phyloP scores from a whole-genome alignment of 2,113 vertebrate genomes.

The Myotis davidii region DNA sequence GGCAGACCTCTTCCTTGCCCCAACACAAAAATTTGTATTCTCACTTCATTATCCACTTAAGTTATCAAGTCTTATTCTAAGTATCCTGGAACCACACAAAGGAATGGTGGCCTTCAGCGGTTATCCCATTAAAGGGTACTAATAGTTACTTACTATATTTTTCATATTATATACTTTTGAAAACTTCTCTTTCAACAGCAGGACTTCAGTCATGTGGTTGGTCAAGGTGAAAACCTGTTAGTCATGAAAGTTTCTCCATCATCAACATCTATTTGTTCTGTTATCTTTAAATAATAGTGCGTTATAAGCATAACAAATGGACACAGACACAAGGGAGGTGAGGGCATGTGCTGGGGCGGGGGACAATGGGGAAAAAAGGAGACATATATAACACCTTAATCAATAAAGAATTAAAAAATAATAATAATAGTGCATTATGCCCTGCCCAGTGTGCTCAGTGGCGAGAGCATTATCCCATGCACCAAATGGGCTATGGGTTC shows the following conservation, averaged over 20 bases:
- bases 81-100: not conserved
- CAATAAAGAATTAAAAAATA: no score
- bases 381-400: no score
- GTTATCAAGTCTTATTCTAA: conserved; percentile 4
- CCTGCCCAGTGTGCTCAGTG: not conserved
- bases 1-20: not conserved
- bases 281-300: not conserved
- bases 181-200: not conserved
- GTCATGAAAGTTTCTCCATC: not conserved
- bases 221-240: not conserved
- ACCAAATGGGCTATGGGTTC: no score
- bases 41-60: conserved; percentile 29
- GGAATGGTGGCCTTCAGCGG: not conserved
- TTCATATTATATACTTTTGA: not conserved
- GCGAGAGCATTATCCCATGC: not conserved
- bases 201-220: not conserved
- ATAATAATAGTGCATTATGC: not conserved
- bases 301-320: no score
- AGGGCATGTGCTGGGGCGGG: no score
- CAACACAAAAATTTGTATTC: not conserved
- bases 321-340: no score
- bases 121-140: not conserved
- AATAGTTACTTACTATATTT: not conserved
- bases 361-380: no score
- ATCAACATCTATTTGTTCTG: not conserved